Base-by-base conservation (phyloP, 1,140 invertebrate genomes). In the Apis laboriosa region DNA sequence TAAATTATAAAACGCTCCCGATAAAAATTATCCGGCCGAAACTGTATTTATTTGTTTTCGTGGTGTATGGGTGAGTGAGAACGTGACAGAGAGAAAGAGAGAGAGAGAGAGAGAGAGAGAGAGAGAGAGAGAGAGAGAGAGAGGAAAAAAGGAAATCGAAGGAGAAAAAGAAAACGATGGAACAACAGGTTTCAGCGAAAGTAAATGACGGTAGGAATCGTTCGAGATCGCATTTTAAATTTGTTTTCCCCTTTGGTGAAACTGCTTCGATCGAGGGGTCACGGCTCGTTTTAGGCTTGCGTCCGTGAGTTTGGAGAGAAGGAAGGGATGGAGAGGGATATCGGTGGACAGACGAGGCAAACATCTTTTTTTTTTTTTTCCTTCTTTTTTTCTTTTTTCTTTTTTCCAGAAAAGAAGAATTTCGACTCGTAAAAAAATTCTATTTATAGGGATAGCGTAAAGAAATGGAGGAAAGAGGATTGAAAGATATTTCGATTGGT, bases 151-250 rank as follows among this genome's bases (percentile, higher is more conserved):
- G 60, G 49, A 53, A 12, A 60, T 68, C 19, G 24, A 53, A 17
- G 56, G 43, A 12, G 43, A 34, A 61, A 58, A 60, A 68, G 43
- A 60, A 63, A 53, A 61, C n/a, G 56, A 70, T 24, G 51, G 60
- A 66, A 80, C 78, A 64, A 80, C 77, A 72, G 68, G 66, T 83
- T 85, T 63, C 78, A 83, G 85, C 64, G 84, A 86, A 86, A 86
- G 85, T 85, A 71, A 86, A 86, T 43, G 74, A 67, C 74, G 72
- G 55, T 77, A 72, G 56, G 81, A 64, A 84, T 84, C 66, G 71
- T 56, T 76, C 60, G 82, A 72, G 61, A 82, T 84, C 81, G 70
- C 64, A 70, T 79, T 86, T 86, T 86, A 86, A 82, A 86, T 86
- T 86, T 71, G 78, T 63, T 86, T 78, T 75, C 61, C 74, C n/a